A percentile compares a stretch with the other conserved stretches of the same genome.
Evolutionary conservation across 2,797 vertebrate species (phyloP).

Genomic region (Enteromius viviparus): DNA sequence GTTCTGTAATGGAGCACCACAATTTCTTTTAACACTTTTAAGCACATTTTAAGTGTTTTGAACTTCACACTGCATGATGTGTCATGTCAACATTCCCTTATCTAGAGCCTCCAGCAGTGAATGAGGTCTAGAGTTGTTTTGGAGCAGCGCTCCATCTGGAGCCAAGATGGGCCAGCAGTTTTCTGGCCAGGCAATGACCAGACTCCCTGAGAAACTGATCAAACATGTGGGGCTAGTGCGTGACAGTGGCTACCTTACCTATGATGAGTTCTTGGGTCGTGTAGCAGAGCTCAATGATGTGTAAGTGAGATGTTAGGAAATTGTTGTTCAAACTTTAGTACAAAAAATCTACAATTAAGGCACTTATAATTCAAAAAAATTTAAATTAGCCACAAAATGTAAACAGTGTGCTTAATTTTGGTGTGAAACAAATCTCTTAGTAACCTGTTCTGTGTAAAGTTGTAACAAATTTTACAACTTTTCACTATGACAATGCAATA

Average conservation of each 20-base stretch:
- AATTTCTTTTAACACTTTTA: background rate
- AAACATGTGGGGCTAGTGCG: conserved; percentile 89
- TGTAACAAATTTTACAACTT: background rate
- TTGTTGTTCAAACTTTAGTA: background rate
- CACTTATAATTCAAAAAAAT: background rate
- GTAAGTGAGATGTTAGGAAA: conserved; percentile 77
- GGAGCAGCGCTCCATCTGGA: conserved; percentile 55
- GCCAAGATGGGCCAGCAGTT: conserved; percentile 92
- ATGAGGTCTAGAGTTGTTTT: conserved; percentile 61
- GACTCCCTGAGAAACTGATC: conserved; percentile 94
- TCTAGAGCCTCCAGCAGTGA: conserved; percentile 56
- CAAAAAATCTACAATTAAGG: background rate
- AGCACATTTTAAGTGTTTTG: background rate
- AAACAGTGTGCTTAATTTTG: background rate
- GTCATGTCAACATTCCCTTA: background rate
- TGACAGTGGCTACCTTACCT: conserved; percentile 92
- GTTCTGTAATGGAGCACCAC: background rate
- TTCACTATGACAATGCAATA: background rate
- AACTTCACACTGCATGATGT: background rate
- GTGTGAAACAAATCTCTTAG: background rate
- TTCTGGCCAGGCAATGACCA: conserved; percentile 87
- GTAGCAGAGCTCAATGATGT: conserved; percentile 95
- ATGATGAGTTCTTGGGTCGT: conserved; percentile 95
- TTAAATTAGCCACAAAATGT: background rate
- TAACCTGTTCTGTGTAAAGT: background rate